Conservation (phyloP, 2,888 invertebrate genomes). For the Ophion ellenae region DNA sequence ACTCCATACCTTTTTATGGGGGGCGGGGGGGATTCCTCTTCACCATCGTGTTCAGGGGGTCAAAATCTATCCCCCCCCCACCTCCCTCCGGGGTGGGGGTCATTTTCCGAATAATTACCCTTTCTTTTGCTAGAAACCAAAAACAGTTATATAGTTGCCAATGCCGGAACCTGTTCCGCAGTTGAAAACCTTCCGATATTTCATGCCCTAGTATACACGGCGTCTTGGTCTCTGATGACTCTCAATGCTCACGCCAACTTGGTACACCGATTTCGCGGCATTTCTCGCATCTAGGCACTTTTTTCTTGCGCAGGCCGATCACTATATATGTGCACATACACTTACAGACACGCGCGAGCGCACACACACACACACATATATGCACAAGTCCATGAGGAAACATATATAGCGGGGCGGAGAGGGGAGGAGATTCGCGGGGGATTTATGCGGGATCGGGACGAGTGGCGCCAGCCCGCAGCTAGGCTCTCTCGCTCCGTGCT, state of each 20-base stretch:
- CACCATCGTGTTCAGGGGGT: too few relatives aligned
- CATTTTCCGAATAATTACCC: too few relatives aligned
- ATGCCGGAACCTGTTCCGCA: too few relatives aligned
- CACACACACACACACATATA: not conserved
- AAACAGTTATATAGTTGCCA: too few relatives aligned
- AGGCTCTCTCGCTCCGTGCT: constrained; percentile 73
- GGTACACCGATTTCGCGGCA: constrained; percentile 52
- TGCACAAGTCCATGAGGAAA: not conserved
- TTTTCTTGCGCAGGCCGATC: constrained; percentile 26
- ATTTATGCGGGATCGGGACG: constrained; percentile 80
- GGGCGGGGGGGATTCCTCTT: too few relatives aligned
- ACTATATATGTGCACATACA: constrained; percentile 1
- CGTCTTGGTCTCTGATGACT: constrained; percentile 26
- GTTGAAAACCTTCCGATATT: too few relatives aligned
- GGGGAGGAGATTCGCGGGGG: constrained; percentile 66
- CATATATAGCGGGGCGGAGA: constrained; percentile 2
- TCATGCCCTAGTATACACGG: too few relatives aligned
- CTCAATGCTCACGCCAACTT: constrained; percentile 45
- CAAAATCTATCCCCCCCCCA: too few relatives aligned
- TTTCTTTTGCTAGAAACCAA: too few relatives aligned
- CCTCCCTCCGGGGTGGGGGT: too few relatives aligned
- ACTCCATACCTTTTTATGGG: too few relatives aligned
- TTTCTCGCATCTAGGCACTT: constrained; percentile 52
- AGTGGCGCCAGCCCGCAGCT: constrained; percentile 78
- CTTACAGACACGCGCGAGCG: not conserved